A percentile compares a stretch with the other conserved stretches of the same genome.
These are phyloP conservation scores for Merodon equestris DNA, from an alignment of 2,888 invertebrate genomes.

Conservation along the genomic window DNA sequence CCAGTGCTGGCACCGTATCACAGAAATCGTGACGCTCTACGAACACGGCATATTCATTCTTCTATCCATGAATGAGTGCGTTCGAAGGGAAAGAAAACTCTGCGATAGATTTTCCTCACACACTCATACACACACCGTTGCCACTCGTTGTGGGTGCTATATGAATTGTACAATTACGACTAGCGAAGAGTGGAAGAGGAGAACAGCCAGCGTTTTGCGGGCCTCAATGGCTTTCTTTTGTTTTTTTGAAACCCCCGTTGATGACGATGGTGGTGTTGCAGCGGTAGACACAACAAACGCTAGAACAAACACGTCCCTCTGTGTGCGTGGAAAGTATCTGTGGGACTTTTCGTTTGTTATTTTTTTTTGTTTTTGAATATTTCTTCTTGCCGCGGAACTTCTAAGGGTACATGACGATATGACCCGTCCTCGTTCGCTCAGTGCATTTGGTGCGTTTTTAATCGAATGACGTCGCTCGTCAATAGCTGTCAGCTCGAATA, in stretches of 20 bases:
- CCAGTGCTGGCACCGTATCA: too few species aligned
- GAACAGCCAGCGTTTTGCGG: conserved; percentile 74
- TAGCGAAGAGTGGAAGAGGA: conserved; percentile 71
- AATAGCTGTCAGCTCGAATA: conserved; percentile 32
- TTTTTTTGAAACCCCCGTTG: conserved; percentile 41
- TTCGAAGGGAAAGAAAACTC: conserved; percentile 54
- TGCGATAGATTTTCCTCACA: conserved; percentile 47
- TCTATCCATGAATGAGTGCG: conserved; percentile 3
- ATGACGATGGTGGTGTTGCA: conserved; percentile 39
- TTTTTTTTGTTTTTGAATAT: conserved; percentile 75
- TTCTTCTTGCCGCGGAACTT: conserved; percentile 78
- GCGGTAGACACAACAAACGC: conserved; percentile 44
- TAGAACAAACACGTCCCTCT: conserved; percentile 43
- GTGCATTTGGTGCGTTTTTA: conserved; percentile 67
- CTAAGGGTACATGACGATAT: conserved; percentile 75
- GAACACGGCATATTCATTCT: not conserved
- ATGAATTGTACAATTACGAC: not conserved
- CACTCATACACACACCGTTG: conserved; percentile 20
- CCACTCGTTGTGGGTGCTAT: too few species aligned
- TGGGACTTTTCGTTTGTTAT: conserved; percentile 15
- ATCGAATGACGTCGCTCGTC: conserved; percentile 64
- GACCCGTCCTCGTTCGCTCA: conserved; percentile 63
- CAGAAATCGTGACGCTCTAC: too few species aligned
- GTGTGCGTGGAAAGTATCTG: conserved; percentile 56
- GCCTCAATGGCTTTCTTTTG: conserved; percentile 62